Base-by-base conservation (phyloP, 2,888 invertebrate genomes). In the Ormyrus labotus region DNA sequence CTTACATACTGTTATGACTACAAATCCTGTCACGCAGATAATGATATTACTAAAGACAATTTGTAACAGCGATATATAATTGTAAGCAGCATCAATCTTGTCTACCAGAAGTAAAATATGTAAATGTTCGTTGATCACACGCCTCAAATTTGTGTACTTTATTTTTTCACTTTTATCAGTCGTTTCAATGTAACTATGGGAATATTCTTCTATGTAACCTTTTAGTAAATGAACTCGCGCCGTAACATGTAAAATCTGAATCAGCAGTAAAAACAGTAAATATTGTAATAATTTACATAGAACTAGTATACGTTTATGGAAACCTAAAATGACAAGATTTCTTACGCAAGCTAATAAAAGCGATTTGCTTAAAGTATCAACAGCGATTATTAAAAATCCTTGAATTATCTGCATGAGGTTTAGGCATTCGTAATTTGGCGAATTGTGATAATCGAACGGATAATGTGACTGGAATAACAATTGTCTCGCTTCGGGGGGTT, bases 341-440 rank as follows among this genome's bases (percentile, higher is more conserved):
- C 71, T 69, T 51, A 77, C 81, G 51, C 55, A 72, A 34, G 79
- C 71, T 2, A 82, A 74, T 51, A 82, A 50, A 11, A 82, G 63
- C 57, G 71, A 64, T 72, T 81, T 76, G 34, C 57, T 72, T 6
- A 77, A n/a, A 8, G 76, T 34, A 69, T 81, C 80, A 6, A 53
- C 68, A 2, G 11, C 9, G n/a, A 73, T 63, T 45, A 81, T 51
- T 3, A 57, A 0, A 10, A 45, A 7, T 34, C 60, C 68, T 72
- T 81, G 80, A 6, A 47, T 51, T 13, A 63, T 68, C 11, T 81
- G 80, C 11, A 65, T 53, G 2, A 69, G 0, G n/a, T 50, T 55
- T 0, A 81, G 6, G 9, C 72, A 4, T 72, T 81, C 80, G 48
- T 77, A 81, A 10, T 53, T 53, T 11, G 80, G 80, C 48, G 77